These are phyloP conservation scores for Autographa gamma DNA, from an alignment of 2,888 invertebrate species.

Conservation along the genomic window DNA sequence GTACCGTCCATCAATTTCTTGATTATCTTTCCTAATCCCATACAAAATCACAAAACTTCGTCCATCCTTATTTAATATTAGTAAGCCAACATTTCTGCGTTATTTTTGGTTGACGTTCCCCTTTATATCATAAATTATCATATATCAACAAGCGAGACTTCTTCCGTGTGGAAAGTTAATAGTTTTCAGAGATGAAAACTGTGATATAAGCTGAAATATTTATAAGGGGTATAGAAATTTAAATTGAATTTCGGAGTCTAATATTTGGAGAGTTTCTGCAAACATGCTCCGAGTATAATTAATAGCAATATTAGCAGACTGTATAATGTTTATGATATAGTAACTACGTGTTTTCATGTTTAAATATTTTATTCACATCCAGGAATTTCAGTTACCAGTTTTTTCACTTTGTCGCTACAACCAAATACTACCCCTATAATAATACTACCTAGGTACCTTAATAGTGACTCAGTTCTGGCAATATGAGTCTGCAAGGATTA, in stretches of 20 bases:
- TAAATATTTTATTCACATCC: neutral
- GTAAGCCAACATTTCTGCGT: neutral
- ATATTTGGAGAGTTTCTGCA: neutral
- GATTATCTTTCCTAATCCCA: constrained; percentile 47
- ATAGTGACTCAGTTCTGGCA: too few relatives aligned
- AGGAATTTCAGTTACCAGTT: too few relatives aligned
- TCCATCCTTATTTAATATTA: constrained; percentile 7
- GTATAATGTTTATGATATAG: too few relatives aligned
- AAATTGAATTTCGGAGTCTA: neutral
- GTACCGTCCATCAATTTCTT: constrained; percentile 30
- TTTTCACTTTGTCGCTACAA: too few relatives aligned
- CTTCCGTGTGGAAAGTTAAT: constrained; percentile 6
- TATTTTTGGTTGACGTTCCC: constrained; percentile 12
- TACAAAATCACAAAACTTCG: constrained; percentile 29
- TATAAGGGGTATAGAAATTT: constrained; percentile 1
- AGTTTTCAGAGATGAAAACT: constrained; percentile 7
- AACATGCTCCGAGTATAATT: neutral
- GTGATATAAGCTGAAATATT: neutral
- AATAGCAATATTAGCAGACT: neutral
- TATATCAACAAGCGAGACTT: constrained; percentile 5
- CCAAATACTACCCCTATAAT: too few relatives aligned
- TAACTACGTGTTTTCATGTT: neutral
- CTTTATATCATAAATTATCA: neutral
- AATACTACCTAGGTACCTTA: too few relatives aligned
- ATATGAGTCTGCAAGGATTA: too few relatives aligned